A percentile compares a stretch with the other conserved stretches of the same genome.
Evolutionary conservation across 2,113 vertebrate genomes (phyloP).

Genomic region (Calidris pugnax): DNA sequence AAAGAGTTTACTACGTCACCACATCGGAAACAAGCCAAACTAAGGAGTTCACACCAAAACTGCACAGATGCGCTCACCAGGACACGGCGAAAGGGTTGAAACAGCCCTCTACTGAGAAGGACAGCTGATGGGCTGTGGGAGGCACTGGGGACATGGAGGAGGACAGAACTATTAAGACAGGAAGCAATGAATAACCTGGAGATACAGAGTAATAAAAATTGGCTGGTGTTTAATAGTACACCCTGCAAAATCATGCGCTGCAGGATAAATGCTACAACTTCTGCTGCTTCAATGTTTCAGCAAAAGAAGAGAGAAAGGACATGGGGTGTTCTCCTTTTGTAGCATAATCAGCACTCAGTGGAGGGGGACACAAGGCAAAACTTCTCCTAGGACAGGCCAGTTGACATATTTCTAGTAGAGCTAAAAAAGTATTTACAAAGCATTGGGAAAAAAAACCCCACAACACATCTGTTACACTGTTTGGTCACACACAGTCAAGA

Average conservation of each 20-base stretch:
- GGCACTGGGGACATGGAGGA: not conserved
- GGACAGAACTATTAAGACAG: not conserved
- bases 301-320: not conserved
- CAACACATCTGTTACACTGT: not conserved
- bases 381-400: not conserved
- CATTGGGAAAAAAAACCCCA: not conserved
- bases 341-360: not conserved
- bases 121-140: not conserved
- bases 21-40: not conserved
- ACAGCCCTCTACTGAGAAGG: not conserved
- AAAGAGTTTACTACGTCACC: not conserved
- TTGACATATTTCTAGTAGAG: not conserved
- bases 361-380: not conserved
- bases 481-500: not conserved
- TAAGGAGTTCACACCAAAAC: not conserved
- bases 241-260: accelerated
- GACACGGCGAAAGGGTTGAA: not conserved
- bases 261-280: not conserved
- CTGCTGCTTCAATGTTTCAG: not conserved
- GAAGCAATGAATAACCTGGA: not conserved
- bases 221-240: not conserved
- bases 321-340: not conserved
- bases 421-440: not conserved
- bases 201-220: not conserved
- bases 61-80: not conserved